Conservation (phyloP, 1,140 invertebrate species). For the Drosophila murphyi region DNA sequence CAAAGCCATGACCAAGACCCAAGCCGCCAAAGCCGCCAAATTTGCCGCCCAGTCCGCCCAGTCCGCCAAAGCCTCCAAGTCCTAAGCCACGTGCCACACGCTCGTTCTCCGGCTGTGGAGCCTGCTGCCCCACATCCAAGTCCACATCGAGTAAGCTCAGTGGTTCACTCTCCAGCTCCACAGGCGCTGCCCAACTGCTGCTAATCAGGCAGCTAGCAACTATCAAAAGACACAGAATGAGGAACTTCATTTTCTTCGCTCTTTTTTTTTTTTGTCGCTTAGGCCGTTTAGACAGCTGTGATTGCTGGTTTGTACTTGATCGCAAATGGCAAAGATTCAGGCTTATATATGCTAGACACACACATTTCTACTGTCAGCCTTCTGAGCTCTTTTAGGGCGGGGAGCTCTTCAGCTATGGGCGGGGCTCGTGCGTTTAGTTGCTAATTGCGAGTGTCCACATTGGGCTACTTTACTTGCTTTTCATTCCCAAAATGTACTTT, state of each 20-base stretch:
- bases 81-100: conserved; percentile 63
- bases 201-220: conserved; percentile 27
- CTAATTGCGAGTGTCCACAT: conserved; percentile 64
- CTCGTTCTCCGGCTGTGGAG: conserved; percentile 15
- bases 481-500: conserved; percentile 67
- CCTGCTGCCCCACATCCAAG: conserved; percentile 33
- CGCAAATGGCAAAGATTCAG: conserved; percentile 36
- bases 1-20: conserved; percentile 32
- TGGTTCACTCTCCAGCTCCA: conserved; percentile 43
- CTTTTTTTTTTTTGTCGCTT: neutral
- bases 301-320: conserved; percentile 53
- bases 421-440: conserved; percentile 61
- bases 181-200: conserved; percentile 43
- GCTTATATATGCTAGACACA: conserved; percentile 55
- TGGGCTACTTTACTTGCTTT: conserved; percentile 39
- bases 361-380: conserved; percentile 19
- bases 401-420: conserved; percentile 5
- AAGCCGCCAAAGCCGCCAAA: conserved; percentile 54
- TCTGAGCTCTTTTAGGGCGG: conserved; percentile 6
- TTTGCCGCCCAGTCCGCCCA: conserved; percentile 54
- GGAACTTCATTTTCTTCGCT: conserved; percentile 55
- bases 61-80: conserved; percentile 55
- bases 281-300: conserved; percentile 20
- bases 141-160: conserved; percentile 54
- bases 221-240: conserved; percentile 36